Percentiles rank a stretch among this genome's conserved stretches.
Conservation (phyloP, 2,113 vertebrate species). For the Capra hircus region DNA sequence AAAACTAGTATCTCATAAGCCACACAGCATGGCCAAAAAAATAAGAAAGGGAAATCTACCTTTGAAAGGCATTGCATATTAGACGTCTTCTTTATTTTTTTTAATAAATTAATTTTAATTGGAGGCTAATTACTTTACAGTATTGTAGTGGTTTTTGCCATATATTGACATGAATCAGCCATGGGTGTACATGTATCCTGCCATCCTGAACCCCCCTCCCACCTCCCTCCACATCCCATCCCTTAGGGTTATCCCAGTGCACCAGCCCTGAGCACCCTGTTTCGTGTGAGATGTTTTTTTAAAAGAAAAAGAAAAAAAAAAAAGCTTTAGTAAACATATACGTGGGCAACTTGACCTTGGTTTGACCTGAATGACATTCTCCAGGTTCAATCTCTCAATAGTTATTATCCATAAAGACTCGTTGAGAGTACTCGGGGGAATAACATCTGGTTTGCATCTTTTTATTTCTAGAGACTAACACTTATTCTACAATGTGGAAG, state of each 20-base stretch:
- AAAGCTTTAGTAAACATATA: background rate
- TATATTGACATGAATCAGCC: background rate
- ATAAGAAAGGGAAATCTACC: background rate
- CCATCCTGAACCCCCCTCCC: rapidly evolving
- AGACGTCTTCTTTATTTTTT: background rate
- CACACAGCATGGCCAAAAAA: background rate
- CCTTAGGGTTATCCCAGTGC: background rate
- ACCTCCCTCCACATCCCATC: background rate
- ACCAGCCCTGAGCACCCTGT: background rate
- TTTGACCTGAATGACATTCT: background rate
- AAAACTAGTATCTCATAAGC: background rate
- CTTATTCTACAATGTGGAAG: background rate
- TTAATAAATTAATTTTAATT: background rate
- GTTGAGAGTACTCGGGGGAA: rapidly evolving
- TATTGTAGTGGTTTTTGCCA: background rate
- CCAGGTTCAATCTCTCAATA: background rate
- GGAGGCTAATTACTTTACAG: background rate
- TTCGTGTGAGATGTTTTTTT: rapidly evolving
- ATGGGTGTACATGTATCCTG: background rate
- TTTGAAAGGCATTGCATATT: background rate
- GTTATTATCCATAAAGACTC: background rate
- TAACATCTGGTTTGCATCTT: background rate
- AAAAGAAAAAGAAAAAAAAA: background rate
- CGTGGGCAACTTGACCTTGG: background rate
- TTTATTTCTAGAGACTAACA: background rate